Percentiles rank a stretch among this genome's conserved stretches.
phyloP scores from a whole-genome alignment of 2,888 invertebrate species.

The Eupithecia centaureata region DNA sequence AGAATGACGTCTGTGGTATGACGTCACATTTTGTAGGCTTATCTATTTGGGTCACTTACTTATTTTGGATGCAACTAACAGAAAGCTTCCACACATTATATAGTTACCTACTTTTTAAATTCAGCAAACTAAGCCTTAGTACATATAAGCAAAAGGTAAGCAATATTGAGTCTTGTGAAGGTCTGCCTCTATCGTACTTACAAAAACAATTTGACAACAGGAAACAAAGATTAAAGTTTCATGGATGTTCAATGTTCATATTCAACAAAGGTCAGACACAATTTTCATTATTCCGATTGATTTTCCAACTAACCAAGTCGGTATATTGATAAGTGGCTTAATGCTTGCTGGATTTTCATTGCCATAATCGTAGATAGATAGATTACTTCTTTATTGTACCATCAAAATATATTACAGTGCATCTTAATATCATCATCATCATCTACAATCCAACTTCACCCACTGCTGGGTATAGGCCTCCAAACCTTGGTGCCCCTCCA shows the following conservation, averaged over 20 bases:
- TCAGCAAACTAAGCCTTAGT: background rate
- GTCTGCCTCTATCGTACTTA: background rate
- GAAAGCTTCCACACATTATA: constrained; percentile 4
- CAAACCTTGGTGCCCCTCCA: too few relatives aligned
- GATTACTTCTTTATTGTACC: too few relatives aligned
- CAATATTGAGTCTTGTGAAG: background rate
- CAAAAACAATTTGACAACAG: background rate
- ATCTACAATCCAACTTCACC: too few relatives aligned
- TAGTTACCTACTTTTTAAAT: background rate
- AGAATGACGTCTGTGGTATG: constrained; percentile 47
- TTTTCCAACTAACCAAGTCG: background rate
- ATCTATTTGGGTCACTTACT: constrained; percentile 71
- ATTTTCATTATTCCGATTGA: background rate
- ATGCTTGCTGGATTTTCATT: too few relatives aligned
- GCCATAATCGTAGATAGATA: too few relatives aligned
- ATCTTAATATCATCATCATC: background rate
- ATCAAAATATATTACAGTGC: background rate
- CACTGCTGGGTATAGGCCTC: too few relatives aligned
- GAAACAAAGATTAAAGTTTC: background rate
- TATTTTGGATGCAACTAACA: constrained; percentile 61
- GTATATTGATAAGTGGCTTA: too few relatives aligned
- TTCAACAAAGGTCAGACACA: background rate
- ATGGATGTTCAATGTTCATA: background rate
- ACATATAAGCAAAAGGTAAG: background rate
- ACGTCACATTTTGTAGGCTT: constrained; percentile 65